Evolutionary conservation across 1,140 invertebrate genomes (phyloP).

Genomic region (Atta texana): DNA sequence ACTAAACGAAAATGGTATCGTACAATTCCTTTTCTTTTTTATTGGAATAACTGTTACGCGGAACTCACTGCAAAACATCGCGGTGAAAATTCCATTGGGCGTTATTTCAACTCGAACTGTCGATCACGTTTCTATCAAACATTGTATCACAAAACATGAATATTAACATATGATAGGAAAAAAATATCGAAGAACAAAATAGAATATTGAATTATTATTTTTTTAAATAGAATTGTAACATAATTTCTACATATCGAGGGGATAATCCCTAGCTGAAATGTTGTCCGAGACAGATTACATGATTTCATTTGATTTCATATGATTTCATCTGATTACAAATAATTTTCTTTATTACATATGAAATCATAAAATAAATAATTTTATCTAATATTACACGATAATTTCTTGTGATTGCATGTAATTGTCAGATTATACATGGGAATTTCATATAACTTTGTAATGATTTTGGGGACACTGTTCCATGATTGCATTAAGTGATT

Average conservation of each 20-base stretch:
- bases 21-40: conserved; percentile 56
- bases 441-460: no score
- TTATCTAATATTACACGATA: no score
- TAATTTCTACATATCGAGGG: neutral
- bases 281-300: no score
- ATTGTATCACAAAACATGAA: conserved; percentile 23
- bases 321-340: no score
- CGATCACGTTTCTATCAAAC: conserved; percentile 44
- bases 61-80: conserved; percentile 54
- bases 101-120: conserved; percentile 44
- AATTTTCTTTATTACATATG: no score
- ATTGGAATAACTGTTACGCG: conserved; percentile 56
- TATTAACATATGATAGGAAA: neutral
- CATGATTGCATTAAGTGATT: no score
- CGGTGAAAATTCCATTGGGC: conserved; percentile 31
- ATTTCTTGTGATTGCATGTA: no score
- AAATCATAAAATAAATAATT: no score
- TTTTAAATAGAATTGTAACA: neutral
- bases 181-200: neutral
- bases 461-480: no score
- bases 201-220: conserved; percentile 22
- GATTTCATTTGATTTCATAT: no score
- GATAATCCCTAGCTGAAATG: no score
- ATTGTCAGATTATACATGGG: no score
- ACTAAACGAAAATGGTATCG: conserved; percentile 36